Percentiles rank a stretch among this genome's conserved stretches.
These are phyloP conservation scores for Microcaecilia unicolor DNA, from an alignment of 2,797 vertebrate genomes.

Conservation along the genomic window DNA sequence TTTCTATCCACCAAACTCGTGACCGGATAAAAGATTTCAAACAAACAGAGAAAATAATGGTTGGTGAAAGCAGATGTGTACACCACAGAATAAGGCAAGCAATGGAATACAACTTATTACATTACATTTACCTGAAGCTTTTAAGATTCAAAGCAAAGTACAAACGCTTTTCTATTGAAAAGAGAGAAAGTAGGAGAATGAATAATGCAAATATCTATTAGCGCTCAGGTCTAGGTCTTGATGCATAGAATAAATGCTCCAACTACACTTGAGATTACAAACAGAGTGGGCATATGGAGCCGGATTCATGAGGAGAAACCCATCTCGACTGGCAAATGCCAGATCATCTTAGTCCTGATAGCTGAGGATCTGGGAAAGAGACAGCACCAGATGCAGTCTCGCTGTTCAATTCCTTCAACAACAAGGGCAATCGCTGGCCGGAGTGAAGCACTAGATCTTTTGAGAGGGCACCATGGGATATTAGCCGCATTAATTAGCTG, in stretches of 20 bases:
- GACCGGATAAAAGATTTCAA: too few species aligned
- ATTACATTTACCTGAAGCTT: too few species aligned
- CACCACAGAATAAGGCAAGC: too few species aligned
- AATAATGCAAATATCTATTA: too few species aligned
- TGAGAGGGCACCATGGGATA: neutral
- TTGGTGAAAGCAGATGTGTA: too few species aligned
- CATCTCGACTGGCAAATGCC: neutral
- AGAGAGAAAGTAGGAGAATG: too few species aligned
- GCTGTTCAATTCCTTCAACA: neutral
- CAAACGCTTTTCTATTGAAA: too few species aligned
- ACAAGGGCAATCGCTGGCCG: neutral
- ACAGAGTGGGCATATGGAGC: neutral
- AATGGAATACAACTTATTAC: too few species aligned
- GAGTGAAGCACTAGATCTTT: neutral
- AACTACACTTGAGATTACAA: neutral
- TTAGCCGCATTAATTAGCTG: conserved; percentile 2
- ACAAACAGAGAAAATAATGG: too few species aligned
- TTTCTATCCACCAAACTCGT: too few species aligned
- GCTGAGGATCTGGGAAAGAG: neutral
- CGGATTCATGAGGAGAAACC: neutral
- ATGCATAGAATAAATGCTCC: neutral
- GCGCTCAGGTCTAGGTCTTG: too few species aligned
- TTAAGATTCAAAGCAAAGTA: too few species aligned
- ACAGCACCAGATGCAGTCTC: neutral
- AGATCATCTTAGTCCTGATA: neutral